A percentile compares a stretch with the other conserved stretches of the same genome.
Conservation (phyloP, 2,113 vertebrate genomes). For the Muntiacus reevesi region DNA sequence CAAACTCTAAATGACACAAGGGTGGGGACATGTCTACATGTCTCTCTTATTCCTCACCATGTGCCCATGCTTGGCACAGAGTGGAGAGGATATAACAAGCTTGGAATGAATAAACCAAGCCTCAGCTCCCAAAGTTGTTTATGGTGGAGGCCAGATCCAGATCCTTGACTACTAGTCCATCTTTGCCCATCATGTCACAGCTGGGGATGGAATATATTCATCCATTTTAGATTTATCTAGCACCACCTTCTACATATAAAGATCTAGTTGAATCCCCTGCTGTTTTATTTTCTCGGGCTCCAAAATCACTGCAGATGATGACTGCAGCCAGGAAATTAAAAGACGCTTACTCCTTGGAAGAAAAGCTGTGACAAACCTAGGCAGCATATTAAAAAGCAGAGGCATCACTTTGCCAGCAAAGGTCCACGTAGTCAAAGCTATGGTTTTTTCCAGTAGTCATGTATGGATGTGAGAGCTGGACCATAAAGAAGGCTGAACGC, state of each 20-base stretch:
- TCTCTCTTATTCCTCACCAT: background rate
- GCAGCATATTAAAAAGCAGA: background rate
- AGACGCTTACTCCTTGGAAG: background rate
- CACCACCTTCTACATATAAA: background rate
- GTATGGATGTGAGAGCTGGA: background rate
- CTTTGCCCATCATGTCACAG: background rate
- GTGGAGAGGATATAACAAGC: background rate
- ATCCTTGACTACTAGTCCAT: fast-evolving
- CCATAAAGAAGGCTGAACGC: background rate
- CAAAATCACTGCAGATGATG: background rate
- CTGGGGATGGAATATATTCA: background rate
- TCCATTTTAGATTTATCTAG: background rate
- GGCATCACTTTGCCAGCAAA: background rate
- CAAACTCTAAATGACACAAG: background rate
- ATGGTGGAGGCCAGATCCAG: background rate
- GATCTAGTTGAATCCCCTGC: background rate
- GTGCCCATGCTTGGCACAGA: background rate
- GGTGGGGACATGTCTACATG: background rate
- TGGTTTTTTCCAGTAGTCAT: background rate
- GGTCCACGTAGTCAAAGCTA: background rate
- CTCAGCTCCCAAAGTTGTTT: background rate
- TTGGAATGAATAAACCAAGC: background rate
- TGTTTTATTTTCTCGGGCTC: background rate
- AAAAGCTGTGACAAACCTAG: background rate
- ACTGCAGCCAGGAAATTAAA: background rate